Base-by-base conservation (phyloP, 92 coral and sea anemone genomes). In the Anthopleura xanthogrammica region DNA sequence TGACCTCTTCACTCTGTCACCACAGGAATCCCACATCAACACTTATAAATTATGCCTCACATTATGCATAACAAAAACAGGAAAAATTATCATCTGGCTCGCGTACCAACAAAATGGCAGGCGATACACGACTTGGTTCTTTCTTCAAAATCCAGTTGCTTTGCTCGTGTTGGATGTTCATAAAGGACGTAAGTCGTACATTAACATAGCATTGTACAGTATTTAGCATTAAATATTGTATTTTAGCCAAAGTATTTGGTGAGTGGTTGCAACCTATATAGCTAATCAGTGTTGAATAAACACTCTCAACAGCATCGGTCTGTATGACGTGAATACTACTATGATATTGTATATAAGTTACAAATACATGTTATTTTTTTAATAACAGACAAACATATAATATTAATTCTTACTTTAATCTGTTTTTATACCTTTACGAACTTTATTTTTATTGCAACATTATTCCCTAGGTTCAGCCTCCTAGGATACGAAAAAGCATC, bases 71-170 rank as follows among this genome's bases (percentile, higher is more conserved):
- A 23, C 42, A 60, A 79, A 54, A 80, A 68, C 48, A 80, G 42
- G 36, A 43, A 75, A 73, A 80, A 60, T 66, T 65, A 42, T 3
- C 82, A 79, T 60, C 17, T 17, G 82, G 72, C 41, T 20, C 29
- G 23, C 23, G 24, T 20, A 20, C 70, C 70, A 6, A n/a, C 29
- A 41, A 80, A 80, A 80, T 80, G 83, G 83, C 83, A 80, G 83
- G 76, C 62, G 83, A 80, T 46, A 80, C 83, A 14, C 83, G 83
- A 66, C 55, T 80, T 55, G 68, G 40, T 77, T 52, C 81, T 9
- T 52, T 77, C 81, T 52, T 77, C 39, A 22, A 52, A 73, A 73
- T 36, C 24, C 48, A 73, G 19, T 20, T 40, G 23, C 36, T 60
- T 60, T 60, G 2, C 19, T 57, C 66, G 3, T 36, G 73, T 8